Base-by-base conservation (phyloP, 2,797 vertebrate genomes). In the Aselliscus stoliczkanus region DNA sequence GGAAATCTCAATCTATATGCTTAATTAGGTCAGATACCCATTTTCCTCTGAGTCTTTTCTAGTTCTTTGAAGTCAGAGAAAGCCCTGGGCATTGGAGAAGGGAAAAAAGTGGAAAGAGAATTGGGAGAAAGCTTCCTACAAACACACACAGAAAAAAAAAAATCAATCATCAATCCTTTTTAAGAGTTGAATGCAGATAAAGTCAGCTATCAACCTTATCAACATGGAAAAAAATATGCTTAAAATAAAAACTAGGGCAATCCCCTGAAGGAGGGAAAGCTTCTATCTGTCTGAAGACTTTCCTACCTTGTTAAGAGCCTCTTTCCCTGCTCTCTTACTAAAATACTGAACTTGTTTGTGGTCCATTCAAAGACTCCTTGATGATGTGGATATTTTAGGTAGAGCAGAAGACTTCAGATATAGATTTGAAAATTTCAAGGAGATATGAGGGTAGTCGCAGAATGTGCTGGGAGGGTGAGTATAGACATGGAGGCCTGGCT, bases 21-120 rank as follows among this genome's bases (percentile, higher is more conserved):
- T 94, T 97, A 98, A 98, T 98, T 98, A 96, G 97, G 97, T 98
- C 97, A 96, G 96, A 96, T 93, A 92, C 47, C 47, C 88, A 82
- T 96, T 97, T 97, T 93, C 96, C 96, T 97, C 80, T 65, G 93
- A 95, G 94, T 83, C 89, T 96, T 87, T 94, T 91, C 93, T 95
- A 52, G 27, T 90, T 95, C 94, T 97, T 96, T 97, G 97, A 97
- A 97, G 97, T 97, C 83, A 93, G 89, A 88, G 77, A 92, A 95
- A 95, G 93, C 93, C 87, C 47, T 93, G 95, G 87, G 97, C 96
- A 67, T 88, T 86, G 52, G 70, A 94, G 93, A 56, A 37, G 56
- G 31, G 23, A 23, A 42, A 27, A 60, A 81, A 67, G 83, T 88
- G 47, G 62, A 94, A 86, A 96, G 94, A 92, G 93, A 94, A 93